A percentile compares a stretch with the other conserved stretches of the same genome.
These are phyloP conservation scores for Dendrocincla tyrannina DNA, from an alignment of 2,797 vertebrate species.

Conservation along the genomic window DNA sequence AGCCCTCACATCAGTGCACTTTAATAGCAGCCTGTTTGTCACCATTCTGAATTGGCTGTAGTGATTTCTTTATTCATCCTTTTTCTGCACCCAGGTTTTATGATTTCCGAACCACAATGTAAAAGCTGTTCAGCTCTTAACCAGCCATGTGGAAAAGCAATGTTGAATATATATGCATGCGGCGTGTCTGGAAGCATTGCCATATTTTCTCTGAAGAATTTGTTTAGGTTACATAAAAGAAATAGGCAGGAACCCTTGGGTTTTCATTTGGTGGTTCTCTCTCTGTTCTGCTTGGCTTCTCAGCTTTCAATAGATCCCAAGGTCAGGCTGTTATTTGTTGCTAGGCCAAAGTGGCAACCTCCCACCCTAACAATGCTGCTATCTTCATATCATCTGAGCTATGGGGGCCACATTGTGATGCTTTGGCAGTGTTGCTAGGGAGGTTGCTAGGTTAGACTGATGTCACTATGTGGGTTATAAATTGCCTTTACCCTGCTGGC, in stretches of 20 bases:
- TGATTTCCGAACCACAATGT: neutral
- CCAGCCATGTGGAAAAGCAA: constrained; percentile 1
- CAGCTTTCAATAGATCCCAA: constrained; percentile 62
- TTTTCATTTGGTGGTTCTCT: constrained; percentile 36
- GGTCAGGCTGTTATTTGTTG: constrained; percentile 65
- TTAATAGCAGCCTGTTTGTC: neutral
- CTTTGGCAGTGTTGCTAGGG: constrained; percentile 72
- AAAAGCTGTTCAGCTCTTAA: neutral
- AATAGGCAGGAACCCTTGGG: constrained; percentile 25
- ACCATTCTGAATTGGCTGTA: neutral
- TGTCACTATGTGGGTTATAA: constrained; percentile 69
- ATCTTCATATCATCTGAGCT: constrained; percentile 58
- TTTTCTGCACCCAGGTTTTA: neutral
- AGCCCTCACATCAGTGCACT: neutral
- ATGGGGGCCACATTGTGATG: constrained; percentile 59
- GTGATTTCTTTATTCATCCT: neutral
- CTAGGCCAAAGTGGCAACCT: constrained; percentile 63
- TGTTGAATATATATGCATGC: neutral
- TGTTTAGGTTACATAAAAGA: constrained; percentile 47
- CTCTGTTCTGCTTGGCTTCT: constrained; percentile 71
- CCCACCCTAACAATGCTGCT: constrained; percentile 57
- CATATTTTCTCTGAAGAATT: constrained; percentile 36
- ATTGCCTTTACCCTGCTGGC: constrained; percentile 64
- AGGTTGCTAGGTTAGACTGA: constrained; percentile 71
- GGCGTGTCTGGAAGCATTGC: neutral